Conservation (phyloP, 2,888 invertebrate species). For the Drosophila borborema region DNA sequence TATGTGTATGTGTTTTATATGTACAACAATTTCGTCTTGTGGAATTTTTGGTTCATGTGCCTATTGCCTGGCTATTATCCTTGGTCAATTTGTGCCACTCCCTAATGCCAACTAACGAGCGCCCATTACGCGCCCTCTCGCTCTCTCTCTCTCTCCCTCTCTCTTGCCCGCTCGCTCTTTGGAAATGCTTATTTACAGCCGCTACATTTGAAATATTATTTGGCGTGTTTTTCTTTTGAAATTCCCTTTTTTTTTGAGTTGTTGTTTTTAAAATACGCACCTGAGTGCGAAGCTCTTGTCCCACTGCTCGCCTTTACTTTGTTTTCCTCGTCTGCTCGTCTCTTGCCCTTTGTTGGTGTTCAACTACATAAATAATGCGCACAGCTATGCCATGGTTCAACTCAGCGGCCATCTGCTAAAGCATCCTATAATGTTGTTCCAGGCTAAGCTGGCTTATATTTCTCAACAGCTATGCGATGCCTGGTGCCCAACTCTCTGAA, state of each 20-base stretch:
- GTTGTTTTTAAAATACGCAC: constrained; percentile 57
- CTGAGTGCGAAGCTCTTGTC: constrained; percentile 42
- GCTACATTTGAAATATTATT: constrained; percentile 34
- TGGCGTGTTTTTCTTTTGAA: constrained; percentile 13
- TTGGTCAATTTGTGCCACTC: constrained; percentile 49
- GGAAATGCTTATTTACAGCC: constrained; percentile 44
- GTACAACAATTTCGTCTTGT: constrained; percentile 20
- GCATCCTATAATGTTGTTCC: constrained; percentile 45
- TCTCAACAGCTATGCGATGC: constrained; percentile 1
- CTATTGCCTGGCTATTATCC: constrained; percentile 41
- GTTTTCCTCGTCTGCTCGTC: background rate
- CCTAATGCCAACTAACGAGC: constrained; percentile 64
- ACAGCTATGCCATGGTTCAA: constrained; percentile 7
- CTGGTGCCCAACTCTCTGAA: background rate
- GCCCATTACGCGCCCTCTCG: constrained; percentile 51
- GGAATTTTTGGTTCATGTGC: constrained; percentile 8
- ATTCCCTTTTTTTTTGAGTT: constrained; percentile 26
- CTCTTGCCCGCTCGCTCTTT: background rate
- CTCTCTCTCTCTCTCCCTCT: background rate
- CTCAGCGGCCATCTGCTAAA: constrained; percentile 29
- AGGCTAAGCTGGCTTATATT: constrained; percentile 56
- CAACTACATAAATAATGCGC: constrained; percentile 66
- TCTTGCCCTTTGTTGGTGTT: constrained; percentile 7
- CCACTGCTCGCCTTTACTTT: background rate
- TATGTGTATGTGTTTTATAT: background rate